Percentiles rank a stretch among this genome's conserved stretches.
Conservation (phyloP, 2,888 invertebrate genomes). For the Ypsolopha scabrella region DNA sequence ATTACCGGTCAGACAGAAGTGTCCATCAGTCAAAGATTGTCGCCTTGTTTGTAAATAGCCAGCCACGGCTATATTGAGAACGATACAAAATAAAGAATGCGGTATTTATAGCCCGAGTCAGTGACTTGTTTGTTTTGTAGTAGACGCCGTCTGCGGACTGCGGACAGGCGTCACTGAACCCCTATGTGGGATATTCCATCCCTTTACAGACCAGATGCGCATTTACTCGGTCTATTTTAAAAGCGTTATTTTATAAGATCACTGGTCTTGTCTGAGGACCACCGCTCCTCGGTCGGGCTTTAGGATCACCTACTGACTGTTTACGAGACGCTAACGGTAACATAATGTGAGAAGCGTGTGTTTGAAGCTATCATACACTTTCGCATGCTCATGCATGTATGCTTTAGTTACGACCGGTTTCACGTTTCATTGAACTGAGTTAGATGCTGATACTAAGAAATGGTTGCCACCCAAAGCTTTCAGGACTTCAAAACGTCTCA, state of each 20-base stretch:
- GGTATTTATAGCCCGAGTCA: conserved; percentile 40
- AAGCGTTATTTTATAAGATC: no score
- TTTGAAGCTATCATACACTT: not conserved
- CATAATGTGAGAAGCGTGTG: not conserved
- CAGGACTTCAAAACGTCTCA: no score
- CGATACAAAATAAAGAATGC: conserved; percentile 31
- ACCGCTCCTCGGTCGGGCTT: not conserved
- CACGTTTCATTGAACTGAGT: no score
- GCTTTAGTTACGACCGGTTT: no score
- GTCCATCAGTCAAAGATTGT: conserved; percentile 46
- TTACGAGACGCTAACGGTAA: conserved; percentile 11
- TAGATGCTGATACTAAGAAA: no score
- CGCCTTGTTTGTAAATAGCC: conserved; percentile 50
- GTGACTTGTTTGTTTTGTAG: conserved; percentile 24
- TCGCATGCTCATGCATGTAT: no score
- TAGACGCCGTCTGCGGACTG: conserved; percentile 20
- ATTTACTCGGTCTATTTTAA: no score
- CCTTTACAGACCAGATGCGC: conserved; percentile 5
- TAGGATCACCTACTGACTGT: conserved; percentile 6
- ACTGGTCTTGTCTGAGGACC: no score
- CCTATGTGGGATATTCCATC: conserved; percentile 28
- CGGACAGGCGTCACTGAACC: conserved; percentile 14
- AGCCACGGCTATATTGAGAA: conserved; percentile 36
- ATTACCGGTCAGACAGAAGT: conserved; percentile 29
- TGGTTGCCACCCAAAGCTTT: no score